Evolutionary conservation across 2,888 invertebrate species (phyloP).

Genomic region (Trypoxylon attenuatum): DNA sequence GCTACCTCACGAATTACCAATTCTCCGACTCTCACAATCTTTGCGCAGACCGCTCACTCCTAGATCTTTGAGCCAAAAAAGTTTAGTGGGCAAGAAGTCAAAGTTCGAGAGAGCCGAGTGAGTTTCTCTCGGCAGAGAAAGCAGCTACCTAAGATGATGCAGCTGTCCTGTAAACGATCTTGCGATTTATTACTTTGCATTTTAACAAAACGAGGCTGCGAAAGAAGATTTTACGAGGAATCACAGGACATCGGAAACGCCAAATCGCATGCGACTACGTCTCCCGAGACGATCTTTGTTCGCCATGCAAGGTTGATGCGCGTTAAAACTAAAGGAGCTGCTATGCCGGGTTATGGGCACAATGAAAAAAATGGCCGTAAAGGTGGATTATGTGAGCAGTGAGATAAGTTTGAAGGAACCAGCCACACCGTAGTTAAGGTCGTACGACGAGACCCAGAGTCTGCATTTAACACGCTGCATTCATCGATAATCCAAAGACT

Average conservation of each 20-base stretch:
- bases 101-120: too few relatives aligned
- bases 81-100: too few relatives aligned
- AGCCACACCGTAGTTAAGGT: constrained; percentile 12
- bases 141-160: not conserved
- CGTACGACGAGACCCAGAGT: not conserved
- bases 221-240: not conserved
- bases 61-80: too few relatives aligned
- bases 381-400: not conserved
- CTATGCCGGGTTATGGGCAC: not conserved
- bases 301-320: not conserved
- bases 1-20: not conserved
- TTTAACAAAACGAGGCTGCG: not conserved
- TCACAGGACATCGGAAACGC: not conserved
- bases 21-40: too few relatives aligned
- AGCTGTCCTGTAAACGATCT: not conserved
- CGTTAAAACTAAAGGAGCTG: not conserved
- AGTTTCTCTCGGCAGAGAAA: too few relatives aligned
- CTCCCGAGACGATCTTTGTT: not conserved
- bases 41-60: too few relatives aligned
- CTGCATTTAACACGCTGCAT: constrained; percentile 6
- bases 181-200: not conserved
- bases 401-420: not conserved
- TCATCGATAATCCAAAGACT: constrained; percentile 17
- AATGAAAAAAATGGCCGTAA: not conserved
- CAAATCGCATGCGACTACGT: not conserved